Evolutionary conservation across 1,140 invertebrate species (phyloP), one percentile per base, ranked within the genome.

Genomic region (Tetragonula clypearis): DNA sequence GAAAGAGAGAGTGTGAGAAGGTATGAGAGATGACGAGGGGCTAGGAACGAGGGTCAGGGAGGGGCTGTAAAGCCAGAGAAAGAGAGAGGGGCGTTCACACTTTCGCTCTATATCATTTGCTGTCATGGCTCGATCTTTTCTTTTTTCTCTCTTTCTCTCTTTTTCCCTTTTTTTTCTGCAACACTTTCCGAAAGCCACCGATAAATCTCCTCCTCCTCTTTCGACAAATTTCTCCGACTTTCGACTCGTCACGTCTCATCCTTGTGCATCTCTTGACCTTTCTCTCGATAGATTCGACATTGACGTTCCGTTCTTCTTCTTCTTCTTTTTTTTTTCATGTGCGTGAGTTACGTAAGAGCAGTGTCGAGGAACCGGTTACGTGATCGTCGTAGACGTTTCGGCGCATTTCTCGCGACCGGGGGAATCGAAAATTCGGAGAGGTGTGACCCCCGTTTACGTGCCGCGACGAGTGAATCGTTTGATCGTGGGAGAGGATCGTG

Each of bases 91-190:
- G 58, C 87, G 88, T 86, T 86, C 88, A 86, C 81, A 89, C 88
- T 90, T 89, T 90, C 69, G 80, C 73, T 84, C 68, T 76, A 73
- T 86, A 81, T 84, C 87, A 41, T 69, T 84, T 62, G 79, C 62
- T 53, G 62, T 68, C 79, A 30, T 53, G 78, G 49, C 65, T 41
- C 74, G 79, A 62, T 86, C 8, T 66, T 26, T 66, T 41, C 26
- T 68, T 11, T 35, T 11, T 12, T 60, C 9, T 60, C 9, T 11
- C 9, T 60, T 8, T 60, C 21, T 23, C 8, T 23, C 0, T n/a
- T 26, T 26, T n/a, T 1, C 12, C 58, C 30, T 49, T 11, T 58
- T 62, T 62, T 53, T 49, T 72, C 30, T 56, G 30, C 76, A n/a
- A 62, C 23, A 72, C 82, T 65, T 86, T 78, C 81, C 81, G 68